Conservation (phyloP, 2,113 vertebrate species). For the Ancistrus triradiatus region DNA sequence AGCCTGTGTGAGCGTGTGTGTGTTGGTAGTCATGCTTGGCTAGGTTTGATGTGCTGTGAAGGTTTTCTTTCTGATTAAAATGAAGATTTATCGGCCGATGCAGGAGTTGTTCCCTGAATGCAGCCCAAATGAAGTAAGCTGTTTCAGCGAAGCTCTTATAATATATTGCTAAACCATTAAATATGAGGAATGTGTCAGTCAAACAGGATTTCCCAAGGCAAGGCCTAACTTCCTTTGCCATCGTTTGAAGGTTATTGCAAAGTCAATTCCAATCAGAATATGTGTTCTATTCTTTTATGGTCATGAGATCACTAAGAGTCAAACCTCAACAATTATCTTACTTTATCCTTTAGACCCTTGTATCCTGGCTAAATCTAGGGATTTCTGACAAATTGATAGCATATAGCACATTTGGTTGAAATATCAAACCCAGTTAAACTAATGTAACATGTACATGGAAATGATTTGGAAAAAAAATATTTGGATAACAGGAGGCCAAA, state of each 20-base stretch:
- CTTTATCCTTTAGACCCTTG: too few species aligned
- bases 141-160: conserved; percentile 30
- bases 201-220: conserved; percentile 9
- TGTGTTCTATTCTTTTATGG: conserved; percentile 12
- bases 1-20: conserved; percentile 7
- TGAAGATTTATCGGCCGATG: conserved; percentile 47
- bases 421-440: too few species aligned
- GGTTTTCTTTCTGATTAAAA: conserved; percentile 46
- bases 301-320: not conserved
- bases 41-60: conserved; percentile 35
- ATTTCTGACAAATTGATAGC: not conserved
- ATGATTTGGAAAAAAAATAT: too few species aligned
- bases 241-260: conserved; percentile 16
- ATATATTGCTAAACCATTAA: conserved; percentile 34
- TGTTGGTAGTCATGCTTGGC: conserved; percentile 15
- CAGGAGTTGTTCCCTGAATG: conserved; percentile 42
- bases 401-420: not conserved
- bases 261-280: conserved; percentile 7
- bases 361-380: too few species aligned
- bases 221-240: conserved; percentile 20
- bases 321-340: too few species aligned
- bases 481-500: too few species aligned
- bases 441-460: too few species aligned
- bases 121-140: conserved; percentile 33
- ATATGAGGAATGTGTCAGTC: conserved; percentile 32